phyloP scores from a whole-genome alignment of 1,140 invertebrate genomes.

The Wiebesia pumilae region DNA sequence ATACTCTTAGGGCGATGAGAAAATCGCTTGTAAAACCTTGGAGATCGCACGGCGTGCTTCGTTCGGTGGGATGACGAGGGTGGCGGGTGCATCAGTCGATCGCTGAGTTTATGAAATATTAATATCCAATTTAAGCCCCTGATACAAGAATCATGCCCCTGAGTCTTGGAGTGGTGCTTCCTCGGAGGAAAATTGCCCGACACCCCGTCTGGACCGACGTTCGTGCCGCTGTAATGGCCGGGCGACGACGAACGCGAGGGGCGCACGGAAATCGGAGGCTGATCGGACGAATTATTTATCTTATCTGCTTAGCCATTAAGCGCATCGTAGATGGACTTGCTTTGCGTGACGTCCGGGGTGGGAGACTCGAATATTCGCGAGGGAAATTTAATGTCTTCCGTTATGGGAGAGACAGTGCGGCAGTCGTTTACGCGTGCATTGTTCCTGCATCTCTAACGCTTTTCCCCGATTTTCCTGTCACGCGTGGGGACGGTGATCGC shows the following conservation, averaged over 20 bases:
- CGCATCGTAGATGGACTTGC: too few species aligned
- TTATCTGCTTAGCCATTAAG: conserved; percentile 58
- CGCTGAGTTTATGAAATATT: conserved; percentile 69
- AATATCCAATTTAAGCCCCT: conserved; percentile 71
- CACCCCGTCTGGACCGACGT: not conserved
- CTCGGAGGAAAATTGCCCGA: conserved; percentile 33
- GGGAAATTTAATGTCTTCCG: conserved; percentile 4
- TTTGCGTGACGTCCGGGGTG: not conserved
- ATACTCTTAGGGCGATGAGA: conserved; percentile 28
- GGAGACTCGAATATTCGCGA: not conserved
- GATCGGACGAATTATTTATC: conserved; percentile 57
- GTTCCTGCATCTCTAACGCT: too few species aligned
- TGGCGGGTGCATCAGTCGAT: conserved; percentile 24
- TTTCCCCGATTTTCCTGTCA: not conserved
- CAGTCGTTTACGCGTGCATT: not conserved
- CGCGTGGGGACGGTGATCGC: not conserved
- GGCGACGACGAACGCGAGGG: not conserved
- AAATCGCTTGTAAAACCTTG: conserved; percentile 45
- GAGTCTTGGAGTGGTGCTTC: not conserved
- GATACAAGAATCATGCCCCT: conserved; percentile 56
- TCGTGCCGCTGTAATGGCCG: conserved; percentile 11
- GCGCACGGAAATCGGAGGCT: conserved; percentile 26
- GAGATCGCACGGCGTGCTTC: not conserved
- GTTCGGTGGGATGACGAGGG: not conserved
- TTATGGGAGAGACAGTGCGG: not conserved